Conservation (phyloP, 2,888 invertebrate species). For the Tenodera sinensis region DNA sequence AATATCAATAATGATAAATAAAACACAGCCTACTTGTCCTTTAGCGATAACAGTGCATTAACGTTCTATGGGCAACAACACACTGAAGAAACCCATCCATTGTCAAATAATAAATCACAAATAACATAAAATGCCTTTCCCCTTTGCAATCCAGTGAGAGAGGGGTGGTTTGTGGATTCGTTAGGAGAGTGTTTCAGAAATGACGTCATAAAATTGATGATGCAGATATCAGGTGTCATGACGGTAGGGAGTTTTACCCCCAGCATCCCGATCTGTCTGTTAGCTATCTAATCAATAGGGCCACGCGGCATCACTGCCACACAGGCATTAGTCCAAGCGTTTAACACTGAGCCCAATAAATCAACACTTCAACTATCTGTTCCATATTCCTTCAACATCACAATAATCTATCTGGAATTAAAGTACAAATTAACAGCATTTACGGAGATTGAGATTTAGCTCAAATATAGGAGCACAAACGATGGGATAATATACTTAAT, state of each 20-base stretch:
- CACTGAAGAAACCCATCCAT: neutral
- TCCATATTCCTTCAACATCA: too few species aligned
- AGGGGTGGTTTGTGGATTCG: conserved; percentile 2
- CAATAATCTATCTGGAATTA: too few species aligned
- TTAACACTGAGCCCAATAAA: neutral
- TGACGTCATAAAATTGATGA: conserved; percentile 18
- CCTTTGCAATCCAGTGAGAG: neutral
- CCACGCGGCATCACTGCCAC: neutral
- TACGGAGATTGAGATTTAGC: too few species aligned
- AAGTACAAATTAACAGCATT: too few species aligned
- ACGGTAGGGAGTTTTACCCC: neutral
- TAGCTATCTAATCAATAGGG: conserved; percentile 1
- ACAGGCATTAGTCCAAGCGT: neutral
- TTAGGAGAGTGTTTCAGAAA: conserved; percentile 9
- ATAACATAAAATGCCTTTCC: neutral
- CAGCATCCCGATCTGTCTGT: neutral
- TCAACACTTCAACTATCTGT: too few species aligned
- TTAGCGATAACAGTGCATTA: too few species aligned
- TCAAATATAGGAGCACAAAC: too few species aligned
- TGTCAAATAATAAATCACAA: neutral
- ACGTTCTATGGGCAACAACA: neutral
- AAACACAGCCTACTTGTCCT: too few species aligned
- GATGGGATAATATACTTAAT: too few species aligned
- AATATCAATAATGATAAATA: too few species aligned
- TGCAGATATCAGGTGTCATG: conserved; percentile 15